Evolutionary conservation across 2,113 vertebrate genomes (phyloP).

Genomic region (Campylomormyrus numenius): DNA sequence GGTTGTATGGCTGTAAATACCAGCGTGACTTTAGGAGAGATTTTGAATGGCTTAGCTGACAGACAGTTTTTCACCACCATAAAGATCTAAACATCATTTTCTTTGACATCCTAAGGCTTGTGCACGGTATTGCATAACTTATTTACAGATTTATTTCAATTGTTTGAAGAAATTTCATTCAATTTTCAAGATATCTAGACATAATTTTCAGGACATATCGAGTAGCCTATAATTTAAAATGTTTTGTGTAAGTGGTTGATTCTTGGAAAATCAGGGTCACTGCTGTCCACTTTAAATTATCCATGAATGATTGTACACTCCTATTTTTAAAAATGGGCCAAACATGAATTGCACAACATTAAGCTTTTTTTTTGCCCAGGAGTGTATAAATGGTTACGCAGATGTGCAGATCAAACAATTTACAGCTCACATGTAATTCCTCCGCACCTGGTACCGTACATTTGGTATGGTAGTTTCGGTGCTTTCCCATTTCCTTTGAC

Average conservation of each 20-base stretch:
- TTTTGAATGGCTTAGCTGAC: no score
- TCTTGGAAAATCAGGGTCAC: not conserved
- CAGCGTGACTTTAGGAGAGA: no score
- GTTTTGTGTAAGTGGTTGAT: not conserved
- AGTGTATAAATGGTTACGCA: not conserved
- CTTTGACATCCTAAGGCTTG: not conserved
- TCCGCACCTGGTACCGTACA: no score
- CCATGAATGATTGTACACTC: no score
- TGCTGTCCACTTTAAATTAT: not conserved
- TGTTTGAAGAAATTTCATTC: not conserved
- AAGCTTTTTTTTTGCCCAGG: not conserved
- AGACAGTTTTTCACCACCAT: not conserved
- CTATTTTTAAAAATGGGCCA: no score
- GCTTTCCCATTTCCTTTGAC: not conserved
- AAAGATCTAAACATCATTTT: not conserved
- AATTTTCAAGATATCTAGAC: not conserved
- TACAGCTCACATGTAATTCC: no score
- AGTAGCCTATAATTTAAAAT: not conserved
- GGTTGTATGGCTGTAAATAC: no score
- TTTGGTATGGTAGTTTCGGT: not conserved
- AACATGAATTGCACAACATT: not conserved
- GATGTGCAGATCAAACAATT: no score
- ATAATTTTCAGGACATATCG: not conserved
- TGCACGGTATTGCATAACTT: not conserved
- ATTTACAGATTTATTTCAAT: not conserved